Conservation (phyloP, 2,113 vertebrate species). For the Nicator chloris region DNA sequence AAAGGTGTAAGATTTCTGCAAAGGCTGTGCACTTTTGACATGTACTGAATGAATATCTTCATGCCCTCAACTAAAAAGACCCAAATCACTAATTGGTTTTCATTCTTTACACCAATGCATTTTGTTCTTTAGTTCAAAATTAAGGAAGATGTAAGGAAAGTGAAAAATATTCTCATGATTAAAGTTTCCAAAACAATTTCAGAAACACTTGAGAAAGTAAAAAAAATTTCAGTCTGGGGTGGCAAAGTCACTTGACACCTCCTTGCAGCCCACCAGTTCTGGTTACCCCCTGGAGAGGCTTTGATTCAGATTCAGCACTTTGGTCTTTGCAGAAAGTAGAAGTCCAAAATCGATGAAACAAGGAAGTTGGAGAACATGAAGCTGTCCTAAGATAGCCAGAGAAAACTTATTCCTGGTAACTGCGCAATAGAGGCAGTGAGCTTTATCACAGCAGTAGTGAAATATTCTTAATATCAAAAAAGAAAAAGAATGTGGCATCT, state of each 20-base stretch:
- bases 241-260: not conserved
- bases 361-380: not conserved
- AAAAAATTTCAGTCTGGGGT: not conserved
- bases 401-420: not conserved
- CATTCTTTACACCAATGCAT: not conserved
- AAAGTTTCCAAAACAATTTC: not conserved
- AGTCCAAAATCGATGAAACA: not conserved
- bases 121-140: not conserved
- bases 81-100: not conserved
- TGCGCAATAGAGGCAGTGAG: not conserved
- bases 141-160: not conserved
- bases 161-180: not conserved
- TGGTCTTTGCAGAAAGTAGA: not conserved
- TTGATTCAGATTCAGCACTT: not conserved
- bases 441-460: not conserved
- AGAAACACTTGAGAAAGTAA: not conserved
- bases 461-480: constrained; percentile 17
- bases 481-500: not conserved
- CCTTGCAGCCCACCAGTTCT: not conserved
- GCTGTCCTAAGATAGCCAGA: not conserved
- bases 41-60: not conserved
- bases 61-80: not conserved
- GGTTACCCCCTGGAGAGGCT: not conserved
- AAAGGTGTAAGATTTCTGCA: not conserved
- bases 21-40: not conserved